phyloP scores from a whole-genome alignment of 1,140 invertebrate species.

The Caenorhabditis elegans region DNA sequence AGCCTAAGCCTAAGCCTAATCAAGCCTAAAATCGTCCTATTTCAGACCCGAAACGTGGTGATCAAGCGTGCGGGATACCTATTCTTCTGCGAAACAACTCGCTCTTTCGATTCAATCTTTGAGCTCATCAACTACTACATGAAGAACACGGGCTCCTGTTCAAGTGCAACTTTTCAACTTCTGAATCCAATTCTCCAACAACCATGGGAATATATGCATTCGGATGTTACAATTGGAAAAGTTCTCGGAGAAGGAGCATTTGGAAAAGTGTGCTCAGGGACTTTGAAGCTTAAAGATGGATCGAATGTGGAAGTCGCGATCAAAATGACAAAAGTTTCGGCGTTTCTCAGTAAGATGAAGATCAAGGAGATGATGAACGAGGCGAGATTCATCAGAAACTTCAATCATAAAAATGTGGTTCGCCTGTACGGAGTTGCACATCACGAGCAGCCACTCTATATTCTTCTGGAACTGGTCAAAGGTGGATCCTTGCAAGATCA shows the following conservation, averaged over 20 bases:
- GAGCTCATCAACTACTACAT: not conserved
- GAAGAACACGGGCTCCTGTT: not conserved
- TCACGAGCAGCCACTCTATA: slow-evolving; percentile 33
- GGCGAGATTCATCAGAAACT: slow-evolving; percentile 29
- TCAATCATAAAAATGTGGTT: slow-evolving; percentile 39
- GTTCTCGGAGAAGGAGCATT: slow-evolving; percentile 29
- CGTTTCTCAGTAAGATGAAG: not conserved
- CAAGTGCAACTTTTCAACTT: not conserved
- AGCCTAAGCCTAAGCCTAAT: too few relatives aligned
- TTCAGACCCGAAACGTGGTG: not conserved
- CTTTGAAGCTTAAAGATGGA: not conserved
- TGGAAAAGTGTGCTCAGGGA: slow-evolving; percentile 12
- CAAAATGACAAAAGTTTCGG: slow-evolving; percentile 17
- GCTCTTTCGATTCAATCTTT: not conserved
- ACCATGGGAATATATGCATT: slow-evolving; percentile 26
- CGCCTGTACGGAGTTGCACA: slow-evolving; percentile 44
- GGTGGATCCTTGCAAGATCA: slow-evolving; percentile 44
- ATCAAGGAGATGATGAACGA: too few relatives aligned
- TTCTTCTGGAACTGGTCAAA: slow-evolving; percentile 43
- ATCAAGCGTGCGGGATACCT: not conserved
- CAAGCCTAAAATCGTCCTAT: not conserved
- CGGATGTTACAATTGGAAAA: not conserved
- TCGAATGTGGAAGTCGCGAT: not conserved
- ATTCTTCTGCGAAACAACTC: not conserved
- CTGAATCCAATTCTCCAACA: slow-evolving; percentile 2